Base-by-base conservation (phyloP, 2,888 invertebrate species). In the Dasysyrphus albostriatus region DNA sequence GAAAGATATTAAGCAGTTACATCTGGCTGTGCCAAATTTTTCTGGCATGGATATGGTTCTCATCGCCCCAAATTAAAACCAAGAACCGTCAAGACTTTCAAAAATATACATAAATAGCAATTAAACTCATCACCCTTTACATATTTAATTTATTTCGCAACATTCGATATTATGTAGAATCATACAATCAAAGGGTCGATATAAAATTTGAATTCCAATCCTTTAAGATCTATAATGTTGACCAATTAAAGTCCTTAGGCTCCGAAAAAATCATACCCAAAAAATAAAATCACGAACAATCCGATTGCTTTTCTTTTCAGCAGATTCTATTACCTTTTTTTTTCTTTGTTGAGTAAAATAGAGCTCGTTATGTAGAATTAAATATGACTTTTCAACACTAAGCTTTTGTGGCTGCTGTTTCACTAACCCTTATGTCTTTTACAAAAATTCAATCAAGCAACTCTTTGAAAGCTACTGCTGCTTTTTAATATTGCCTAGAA, bases 331-430 rank as follows among this genome's bases (percentile, higher is more conserved):
- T 12, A n/a, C 61, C 14, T 39, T 39, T 16, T 51, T n/a, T 54
- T 54, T 12, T 42, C 2, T 16, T 34, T 34, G 16, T 37, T 34
- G 16, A 54, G 58, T 58, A 29, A 14, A 49, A 59, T 14, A 39
- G 5, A 49, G 12, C 14, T 29, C 10, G 12, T 49, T 49, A 39
- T 49, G 39, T 32, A n/a, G 32, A 77, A 49, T 59, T n/a, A 69
- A 69, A 59, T 77, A 69, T 59, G 69, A 69, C 51, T 12, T 58
- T 67, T 59, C 24, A 54, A 14, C 0, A 34, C 9, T 7, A 12
- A 59, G 6, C 16, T 58, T 19, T 1, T 49, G 2, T 19, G 10
- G 29, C 58, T 37, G 16, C 58, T 32, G 4, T 29, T 32, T 54
- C 54, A 29, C 54, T 54, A 54, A 54, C 54, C 7, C 29, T 3